Evolutionary conservation across 2,797 vertebrate genomes (phyloP), one percentile per base, ranked within the genome.

Genomic region (Pelodytes ibericus): DNA sequence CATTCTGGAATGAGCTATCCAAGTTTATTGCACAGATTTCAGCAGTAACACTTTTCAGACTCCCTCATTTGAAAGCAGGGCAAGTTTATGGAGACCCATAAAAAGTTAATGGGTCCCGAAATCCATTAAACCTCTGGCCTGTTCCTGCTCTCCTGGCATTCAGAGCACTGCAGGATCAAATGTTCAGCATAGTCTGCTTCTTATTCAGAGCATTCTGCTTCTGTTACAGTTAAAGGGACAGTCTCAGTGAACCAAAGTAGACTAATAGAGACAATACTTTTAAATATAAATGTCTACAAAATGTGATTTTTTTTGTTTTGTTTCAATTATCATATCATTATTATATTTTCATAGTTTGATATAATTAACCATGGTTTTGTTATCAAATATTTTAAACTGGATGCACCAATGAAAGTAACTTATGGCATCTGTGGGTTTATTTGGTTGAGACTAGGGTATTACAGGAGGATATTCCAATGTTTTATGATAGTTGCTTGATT

Each of bases 61-160:
- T 68, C 75, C 69, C 59, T 77, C 71, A 79, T 79, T 79, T 79
- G 64, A 59, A 68, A 78, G 76, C 76, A 72, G 69, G 71, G 77
- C 77, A 79, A 73, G 71, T 79, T 79, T 79, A 79, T 79, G 31
- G 71, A 68, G 71, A 79, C 60, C 77, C 64, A 74, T 79, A 79
- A 79, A 79, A 79, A 79, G 71, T 73, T 79, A 79, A 79, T 79
- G 77, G 71, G 62, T 79, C 77, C 77, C 77, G 47, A 79, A 79
- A 79, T 69, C 77, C 77, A 79, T 79, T 73, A 79, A 74, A 79
- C 71, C 77, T 79, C 70, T 79, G 77, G 71, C 77, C 71, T 69
- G 58, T 53, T 79, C 44, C 58, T 79, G 64, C 77, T 73, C 77
- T 68, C 65, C 71, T 79, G 71, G 71, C 71, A 79, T 73, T 68